Base-by-base conservation (phyloP, 2,888 invertebrate species). In the Tenthredo livida region DNA sequence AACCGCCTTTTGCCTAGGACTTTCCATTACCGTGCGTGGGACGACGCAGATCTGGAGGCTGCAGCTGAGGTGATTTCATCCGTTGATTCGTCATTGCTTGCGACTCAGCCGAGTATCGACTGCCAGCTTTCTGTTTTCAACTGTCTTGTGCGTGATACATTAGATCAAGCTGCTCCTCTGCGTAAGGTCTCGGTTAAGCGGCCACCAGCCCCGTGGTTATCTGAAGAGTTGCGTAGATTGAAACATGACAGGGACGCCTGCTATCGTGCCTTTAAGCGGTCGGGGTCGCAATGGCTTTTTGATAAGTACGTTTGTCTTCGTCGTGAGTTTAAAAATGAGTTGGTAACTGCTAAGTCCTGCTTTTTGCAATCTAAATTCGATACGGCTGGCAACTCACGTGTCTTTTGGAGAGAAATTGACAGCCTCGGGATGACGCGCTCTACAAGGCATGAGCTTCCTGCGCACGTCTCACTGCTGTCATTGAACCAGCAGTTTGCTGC, bases 401-500 rank as follows among this genome's bases (percentile, higher is more conserved):
- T 6, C 6, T 78, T 78, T 2, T 78, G 54, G 54, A 29, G 10
- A 12, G 78, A 50, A 15, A 78, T 50, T 33, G 47, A 77, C 47
- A 47, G 47, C 9, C 29, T 78, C 33, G 78, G 78, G 9, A 17
- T 54, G 6, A 54, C 54, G 10, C 29, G 40, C 2, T 17, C 50
- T 2, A 33, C 17, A 2, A 50, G 12, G 17, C 4, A 50, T 7
- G 43, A 54, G n/a, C 54, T 80, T 4, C 61, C 61, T 2, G 2
- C 12, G 21, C 40, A 80, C 1, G 0, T 80, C 1, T 61, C 80
- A 1, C n/a, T 61, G 21, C 12, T 33, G 9, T 10, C 37, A 0
- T 21, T 54, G 12, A 80, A 80, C 15, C 9, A 80, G 40, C 21
- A 80, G 12, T 80, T 80, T 61, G 80, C 17, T 21, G 6, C 80